These are phyloP conservation scores for Sminthurides aquaticus DNA, from an alignment of 2,888 invertebrate genomes.

Conservation along the genomic window DNA sequence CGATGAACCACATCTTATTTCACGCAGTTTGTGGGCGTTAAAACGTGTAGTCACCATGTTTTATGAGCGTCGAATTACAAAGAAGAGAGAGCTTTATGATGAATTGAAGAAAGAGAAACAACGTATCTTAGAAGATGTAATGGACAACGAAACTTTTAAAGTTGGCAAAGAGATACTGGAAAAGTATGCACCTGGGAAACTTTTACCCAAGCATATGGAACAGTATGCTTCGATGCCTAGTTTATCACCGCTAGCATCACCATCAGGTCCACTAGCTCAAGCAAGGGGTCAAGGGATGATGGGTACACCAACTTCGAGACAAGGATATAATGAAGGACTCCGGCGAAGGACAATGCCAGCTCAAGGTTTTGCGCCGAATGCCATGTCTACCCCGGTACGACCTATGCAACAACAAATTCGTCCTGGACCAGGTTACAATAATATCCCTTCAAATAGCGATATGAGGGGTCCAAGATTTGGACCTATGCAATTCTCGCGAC, in stretches of 20 bases:
- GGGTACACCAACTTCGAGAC: conserved; percentile 5
- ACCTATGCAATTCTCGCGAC: conserved; percentile 21
- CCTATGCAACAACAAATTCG: background rate
- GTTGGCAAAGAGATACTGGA: conserved; percentile 67
- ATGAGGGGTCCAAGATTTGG: conserved; percentile 20
- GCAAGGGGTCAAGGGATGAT: background rate
- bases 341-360: conserved; percentile 20
- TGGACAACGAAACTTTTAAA: conserved; percentile 96
- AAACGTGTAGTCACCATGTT: conserved; percentile 79
- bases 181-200: conserved; percentile 67
- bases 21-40: conserved; percentile 69
- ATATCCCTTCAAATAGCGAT: conserved; percentile 2
- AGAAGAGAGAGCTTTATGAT: conserved; percentile 65
- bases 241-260: conserved; percentile 24
- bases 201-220: conserved; percentile 45
- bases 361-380: background rate
- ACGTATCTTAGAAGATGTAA: conserved; percentile 85
- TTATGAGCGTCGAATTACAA: conserved; percentile 70
- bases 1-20: no score
- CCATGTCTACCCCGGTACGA: conserved; percentile 9
- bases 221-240: conserved; percentile 20
- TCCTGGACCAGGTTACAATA: conserved; percentile 12
- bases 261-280: conserved; percentile 5
- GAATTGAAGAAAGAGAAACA: conserved; percentile 73
- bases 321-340: conserved; percentile 24